Evolutionary conservation across 2,888 invertebrate genomes (phyloP), one percentile per base, ranked within the genome.

Genomic region (Hymenopus coronatus): DNA sequence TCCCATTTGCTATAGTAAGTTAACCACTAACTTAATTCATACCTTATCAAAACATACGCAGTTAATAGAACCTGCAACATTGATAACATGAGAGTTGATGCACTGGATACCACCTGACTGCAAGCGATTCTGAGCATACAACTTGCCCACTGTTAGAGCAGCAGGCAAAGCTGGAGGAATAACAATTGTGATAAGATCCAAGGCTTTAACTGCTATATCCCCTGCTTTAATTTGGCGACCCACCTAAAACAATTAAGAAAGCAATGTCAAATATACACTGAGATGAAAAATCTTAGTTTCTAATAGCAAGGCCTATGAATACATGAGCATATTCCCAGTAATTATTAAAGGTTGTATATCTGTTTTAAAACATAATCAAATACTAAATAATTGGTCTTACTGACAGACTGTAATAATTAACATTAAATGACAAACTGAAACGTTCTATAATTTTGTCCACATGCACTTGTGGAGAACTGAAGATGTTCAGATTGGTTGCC

Each of bases 161-260:
- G 93, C 95, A 0, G 95, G 95, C 40, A 95, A 92, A 14, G 95
- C 95, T 6, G 95, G 95, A 0, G 95, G 95, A 20, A 95, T 95
- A 14, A 95, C 95, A 89, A 95, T 95, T 0, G 95, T 96, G 88
- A 95, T 93, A 89, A 95, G 94, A 91, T 96, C 95, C 90, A 95
- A 92, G 2, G 94, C 94, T 87, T 91, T 90, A 46, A 91, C 88
- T 14, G 88, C 88, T 8, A 90, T 85, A 30, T 92, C 91, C 83
- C 89, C 89, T 20, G 91, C 86, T 8, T 89, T 86, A 20, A 91
- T 88, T 40, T 91, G 91, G 88, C 91, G 89, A 6, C n/a, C 83
- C 1, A 87, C 81, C 86, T 86, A 25, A 0, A 20, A 4, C 25
- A 20, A 3, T 4, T 15, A 1, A 70, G 25, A 70, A 70, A 70